Conservation (phyloP, 2,797 vertebrate genomes). For the Bovichtus diacanthus region DNA sequence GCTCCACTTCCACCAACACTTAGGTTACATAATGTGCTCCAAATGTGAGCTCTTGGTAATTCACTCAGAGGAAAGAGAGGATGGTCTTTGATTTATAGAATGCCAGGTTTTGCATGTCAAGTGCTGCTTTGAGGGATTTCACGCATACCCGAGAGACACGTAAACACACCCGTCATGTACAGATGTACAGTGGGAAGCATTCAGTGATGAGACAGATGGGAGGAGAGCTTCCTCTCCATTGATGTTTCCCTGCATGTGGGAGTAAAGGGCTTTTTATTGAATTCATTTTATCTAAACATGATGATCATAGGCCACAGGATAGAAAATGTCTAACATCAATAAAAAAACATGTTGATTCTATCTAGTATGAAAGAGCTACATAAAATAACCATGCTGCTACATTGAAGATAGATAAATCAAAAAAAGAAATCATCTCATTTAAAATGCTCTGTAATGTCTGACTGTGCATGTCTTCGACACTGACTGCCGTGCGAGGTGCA, state of each 20-base stretch:
- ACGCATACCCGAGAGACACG: constrained; percentile 16
- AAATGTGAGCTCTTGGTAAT: constrained; percentile 57
- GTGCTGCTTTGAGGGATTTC: constrained; percentile 54
- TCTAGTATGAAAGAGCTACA: background rate
- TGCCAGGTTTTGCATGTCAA: constrained; percentile 52
- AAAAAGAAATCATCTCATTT: constrained; percentile 5
- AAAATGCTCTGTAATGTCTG: constrained; percentile 6
- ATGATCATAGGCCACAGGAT: background rate
- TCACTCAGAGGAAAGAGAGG: constrained; percentile 42
- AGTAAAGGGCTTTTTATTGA: constrained; percentile 28
- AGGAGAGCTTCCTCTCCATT: constrained; percentile 52
- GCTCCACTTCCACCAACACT: constrained; percentile 52
- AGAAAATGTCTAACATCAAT: background rate
- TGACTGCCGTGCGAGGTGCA: constrained; percentile 17
- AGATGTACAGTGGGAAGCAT: constrained; percentile 54
- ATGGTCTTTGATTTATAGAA: constrained; percentile 40
- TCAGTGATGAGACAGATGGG: constrained; percentile 59
- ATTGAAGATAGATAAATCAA: constrained; percentile 4
- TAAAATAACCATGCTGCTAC: background rate
- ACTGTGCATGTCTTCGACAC: background rate
- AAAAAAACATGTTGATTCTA: background rate
- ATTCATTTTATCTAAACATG: constrained; percentile 2
- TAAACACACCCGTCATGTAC: constrained; percentile 55
- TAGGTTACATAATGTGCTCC: constrained; percentile 58
- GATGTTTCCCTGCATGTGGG: constrained; percentile 45